Evolutionary conservation across 2,113 vertebrate genomes (phyloP).

Genomic region (Catharus minimus): DNA sequence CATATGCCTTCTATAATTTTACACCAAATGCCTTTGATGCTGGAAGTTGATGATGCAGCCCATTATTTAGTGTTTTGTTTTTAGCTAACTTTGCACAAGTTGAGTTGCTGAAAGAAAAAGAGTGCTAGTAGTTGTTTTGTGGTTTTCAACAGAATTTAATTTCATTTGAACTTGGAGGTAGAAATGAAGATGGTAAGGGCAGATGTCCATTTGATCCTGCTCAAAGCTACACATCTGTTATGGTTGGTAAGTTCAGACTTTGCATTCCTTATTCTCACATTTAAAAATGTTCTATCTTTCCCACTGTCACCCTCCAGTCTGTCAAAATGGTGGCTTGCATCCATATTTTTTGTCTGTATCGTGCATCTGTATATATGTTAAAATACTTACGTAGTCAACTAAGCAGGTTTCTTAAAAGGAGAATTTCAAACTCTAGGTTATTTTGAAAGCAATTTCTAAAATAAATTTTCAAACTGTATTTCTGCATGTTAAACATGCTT

Average conservation of each 20-base stretch:
- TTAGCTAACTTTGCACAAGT: background rate
- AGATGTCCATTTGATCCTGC: constrained; percentile 95
- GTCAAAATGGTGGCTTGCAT: background rate
- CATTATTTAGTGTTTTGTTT: background rate
- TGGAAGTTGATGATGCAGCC: background rate
- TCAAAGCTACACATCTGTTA: constrained; percentile 93
- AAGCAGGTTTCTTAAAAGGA: background rate
- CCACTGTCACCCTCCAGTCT: background rate
- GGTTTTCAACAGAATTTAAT: constrained; percentile 65
- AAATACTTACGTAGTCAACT: rapidly evolving
- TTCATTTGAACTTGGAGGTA: constrained; percentile 82
- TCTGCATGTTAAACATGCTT: background rate
- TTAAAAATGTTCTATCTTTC: background rate
- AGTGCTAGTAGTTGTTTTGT: background rate
- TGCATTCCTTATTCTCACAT: rapidly evolving
- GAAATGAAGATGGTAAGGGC: constrained; percentile 89
- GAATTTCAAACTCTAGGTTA: background rate
- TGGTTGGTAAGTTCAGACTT: constrained; percentile 90
- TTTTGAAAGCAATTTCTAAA: background rate
- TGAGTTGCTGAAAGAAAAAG: background rate
- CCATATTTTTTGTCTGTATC: background rate
- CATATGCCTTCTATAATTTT: background rate
- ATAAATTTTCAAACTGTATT: background rate
- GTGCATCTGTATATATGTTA: background rate
- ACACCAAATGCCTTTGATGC: background rate